Conservation (phyloP, 2,888 invertebrate genomes). For the Yponomeuta malinellus region DNA sequence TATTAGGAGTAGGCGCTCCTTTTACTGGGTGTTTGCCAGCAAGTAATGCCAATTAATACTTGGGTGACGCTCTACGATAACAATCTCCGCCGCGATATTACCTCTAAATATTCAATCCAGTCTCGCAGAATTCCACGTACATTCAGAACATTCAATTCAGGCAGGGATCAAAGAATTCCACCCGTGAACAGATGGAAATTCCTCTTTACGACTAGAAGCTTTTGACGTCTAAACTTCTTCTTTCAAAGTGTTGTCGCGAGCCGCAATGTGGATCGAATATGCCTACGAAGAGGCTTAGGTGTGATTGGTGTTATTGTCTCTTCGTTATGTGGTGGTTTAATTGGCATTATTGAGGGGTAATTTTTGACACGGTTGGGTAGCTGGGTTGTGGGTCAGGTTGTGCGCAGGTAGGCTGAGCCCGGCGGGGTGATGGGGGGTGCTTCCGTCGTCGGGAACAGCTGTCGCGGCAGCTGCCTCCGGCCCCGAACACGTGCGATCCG, state of each 20-base stretch:
- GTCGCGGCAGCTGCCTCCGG: conserved; percentile 65
- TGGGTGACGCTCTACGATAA: conserved; percentile 18
- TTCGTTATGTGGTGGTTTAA: neutral
- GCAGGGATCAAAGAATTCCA: conserved; percentile 12
- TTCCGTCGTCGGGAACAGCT: conserved; percentile 63
- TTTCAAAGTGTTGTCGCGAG: neutral
- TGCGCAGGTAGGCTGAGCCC: conserved; percentile 38
- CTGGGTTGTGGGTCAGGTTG: conserved; percentile 42
- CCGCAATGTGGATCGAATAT: neutral
- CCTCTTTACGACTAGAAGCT: conserved; percentile 5
- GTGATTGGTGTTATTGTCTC: neutral
- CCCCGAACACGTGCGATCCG: conserved; percentile 62
- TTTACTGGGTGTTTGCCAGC: conserved; percentile 53
- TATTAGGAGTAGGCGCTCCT: conserved; percentile 29
- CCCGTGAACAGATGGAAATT: conserved; percentile 4
- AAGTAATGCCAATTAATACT: conserved; percentile 59
- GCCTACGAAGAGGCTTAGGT: neutral
- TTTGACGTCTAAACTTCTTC: neutral
- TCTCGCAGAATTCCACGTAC: neutral
- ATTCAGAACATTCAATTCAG: neutral
- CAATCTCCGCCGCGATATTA: neutral
- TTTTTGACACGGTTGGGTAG: conserved; percentile 8
- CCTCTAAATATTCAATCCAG: conserved; percentile 5
- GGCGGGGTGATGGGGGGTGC: conserved; percentile 30
- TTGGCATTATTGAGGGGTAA: neutral